These are phyloP conservation scores for Conchocele bisecta DNA, from an alignment of 2,888 invertebrate species.

Conservation along the genomic window DNA sequence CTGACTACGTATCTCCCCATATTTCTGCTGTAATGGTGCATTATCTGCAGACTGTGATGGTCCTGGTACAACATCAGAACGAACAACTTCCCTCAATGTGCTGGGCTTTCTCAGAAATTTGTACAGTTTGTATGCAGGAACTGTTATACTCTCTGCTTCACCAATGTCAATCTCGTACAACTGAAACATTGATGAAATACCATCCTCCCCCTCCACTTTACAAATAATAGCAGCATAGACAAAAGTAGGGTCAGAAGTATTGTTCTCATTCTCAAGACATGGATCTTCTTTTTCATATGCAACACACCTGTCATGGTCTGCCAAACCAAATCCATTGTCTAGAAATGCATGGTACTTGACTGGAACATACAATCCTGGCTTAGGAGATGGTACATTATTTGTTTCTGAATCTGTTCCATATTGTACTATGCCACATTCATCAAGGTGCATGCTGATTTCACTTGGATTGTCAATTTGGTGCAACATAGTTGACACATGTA, in stretches of 20 bases:
- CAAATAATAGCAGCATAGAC: constrained; percentile 41
- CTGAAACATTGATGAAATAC: not conserved
- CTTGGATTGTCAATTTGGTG: not conserved
- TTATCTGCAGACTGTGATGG: too few relatives aligned
- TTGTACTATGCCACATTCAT: not conserved
- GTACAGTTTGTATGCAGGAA: not conserved
- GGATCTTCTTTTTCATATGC: constrained; percentile 35
- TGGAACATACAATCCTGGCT: constrained; percentile 47
- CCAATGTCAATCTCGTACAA: not conserved
- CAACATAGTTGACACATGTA: too few relatives aligned
- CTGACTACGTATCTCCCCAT: not conserved
- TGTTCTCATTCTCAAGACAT: not conserved
- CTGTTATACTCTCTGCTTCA: not conserved
- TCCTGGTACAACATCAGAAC: not conserved
- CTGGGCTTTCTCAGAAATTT: not conserved
- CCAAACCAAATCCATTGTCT: constrained; percentile 37
- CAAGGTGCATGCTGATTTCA: not conserved
- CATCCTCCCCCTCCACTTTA: not conserved
- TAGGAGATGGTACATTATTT: too few relatives aligned
- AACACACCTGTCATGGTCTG: constrained; percentile 41
- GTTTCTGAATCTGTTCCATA: too few relatives aligned
- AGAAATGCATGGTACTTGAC: constrained; percentile 45
- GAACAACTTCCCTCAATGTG: not conserved
- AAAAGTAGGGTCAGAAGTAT: constrained; percentile 9
- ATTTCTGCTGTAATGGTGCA: too few relatives aligned